Conservation (phyloP, 2,888 invertebrate genomes). For the Melanchra persicariae region DNA sequence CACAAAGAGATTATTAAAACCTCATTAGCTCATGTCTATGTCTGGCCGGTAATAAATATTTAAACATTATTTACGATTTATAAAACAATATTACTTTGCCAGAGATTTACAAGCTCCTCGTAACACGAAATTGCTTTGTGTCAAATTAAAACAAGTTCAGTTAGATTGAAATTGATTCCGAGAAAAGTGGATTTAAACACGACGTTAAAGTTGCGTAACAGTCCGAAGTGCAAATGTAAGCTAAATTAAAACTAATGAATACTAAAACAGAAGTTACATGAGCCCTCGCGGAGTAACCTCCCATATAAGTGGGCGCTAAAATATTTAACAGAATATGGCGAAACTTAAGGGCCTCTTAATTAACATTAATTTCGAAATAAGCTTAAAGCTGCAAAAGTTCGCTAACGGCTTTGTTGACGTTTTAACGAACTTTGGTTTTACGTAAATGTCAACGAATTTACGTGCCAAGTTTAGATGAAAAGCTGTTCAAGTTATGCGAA, state of each 20-base stretch:
- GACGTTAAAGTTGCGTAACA: slow-evolving; percentile 39
- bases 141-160: slow-evolving; percentile 37
- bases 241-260: slow-evolving; percentile 54
- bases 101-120: slow-evolving; percentile 32
- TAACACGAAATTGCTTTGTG: slow-evolving; percentile 38
- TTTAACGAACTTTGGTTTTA: slow-evolving; percentile 47
- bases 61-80: slow-evolving; percentile 25
- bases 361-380: slow-evolving; percentile 61
- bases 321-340: slow-evolving; percentile 54
- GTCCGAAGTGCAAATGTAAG: slow-evolving; percentile 42
- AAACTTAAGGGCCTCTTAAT: slow-evolving; percentile 57
- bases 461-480: slow-evolving; percentile 21
- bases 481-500: slow-evolving; percentile 10
- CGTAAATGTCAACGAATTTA: slow-evolving; percentile 39
- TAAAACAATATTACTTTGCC: slow-evolving; percentile 30
- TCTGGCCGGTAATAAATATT: slow-evolving; percentile 51
- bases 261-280: slow-evolving; percentile 51
- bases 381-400: slow-evolving; percentile 50
- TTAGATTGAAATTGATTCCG: slow-evolving; percentile 41
- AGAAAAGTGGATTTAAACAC: slow-evolving; percentile 39
- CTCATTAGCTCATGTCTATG: slow-evolving; percentile 57
- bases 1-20: slow-evolving; percentile 66
- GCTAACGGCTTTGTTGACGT: slow-evolving; percentile 35
- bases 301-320: slow-evolving; percentile 56
- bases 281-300: slow-evolving; percentile 30